Evolutionary conservation across 2,888 invertebrate genomes (phyloP).

Genomic region (Malthinus flaveolus): DNA sequence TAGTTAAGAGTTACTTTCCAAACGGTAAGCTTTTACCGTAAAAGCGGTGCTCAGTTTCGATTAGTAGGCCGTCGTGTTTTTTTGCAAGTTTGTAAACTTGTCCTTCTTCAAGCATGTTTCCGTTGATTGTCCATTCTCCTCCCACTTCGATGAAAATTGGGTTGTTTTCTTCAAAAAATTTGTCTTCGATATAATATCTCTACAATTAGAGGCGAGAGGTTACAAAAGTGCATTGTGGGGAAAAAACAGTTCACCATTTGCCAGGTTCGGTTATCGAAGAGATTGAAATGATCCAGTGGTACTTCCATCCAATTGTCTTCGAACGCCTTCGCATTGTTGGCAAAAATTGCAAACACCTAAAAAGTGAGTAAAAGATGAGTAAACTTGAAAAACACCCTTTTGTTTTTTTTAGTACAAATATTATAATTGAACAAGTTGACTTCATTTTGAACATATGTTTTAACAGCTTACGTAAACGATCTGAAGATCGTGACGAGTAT

Average conservation of each 20-base stretch:
- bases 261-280: neutral
- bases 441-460: no score
- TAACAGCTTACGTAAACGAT: no score
- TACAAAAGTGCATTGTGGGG: no score
- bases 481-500: no score
- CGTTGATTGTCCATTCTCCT: conserved; percentile 72
- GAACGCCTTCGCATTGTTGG: no score
- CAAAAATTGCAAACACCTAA: no score
- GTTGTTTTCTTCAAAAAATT: conserved; percentile 55
- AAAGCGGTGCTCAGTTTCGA: conserved; percentile 80
- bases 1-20: conserved; percentile 5
- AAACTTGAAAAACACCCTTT: no score
- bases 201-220: no score
- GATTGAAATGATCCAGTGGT: neutral
- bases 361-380: no score
- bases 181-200: conserved; percentile 60
- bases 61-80: conserved; percentile 64
- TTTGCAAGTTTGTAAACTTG: conserved; percentile 65
- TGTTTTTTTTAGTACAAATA: no score
- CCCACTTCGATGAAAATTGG: conserved; percentile 71
- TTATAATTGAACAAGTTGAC: no score
- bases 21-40: conserved; percentile 77
- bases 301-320: neutral
- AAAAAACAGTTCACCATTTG: neutral
- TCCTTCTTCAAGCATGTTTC: conserved; percentile 62